phyloP scores from a whole-genome alignment of 2,888 invertebrate species.

The Meghimatium bilineatum region DNA sequence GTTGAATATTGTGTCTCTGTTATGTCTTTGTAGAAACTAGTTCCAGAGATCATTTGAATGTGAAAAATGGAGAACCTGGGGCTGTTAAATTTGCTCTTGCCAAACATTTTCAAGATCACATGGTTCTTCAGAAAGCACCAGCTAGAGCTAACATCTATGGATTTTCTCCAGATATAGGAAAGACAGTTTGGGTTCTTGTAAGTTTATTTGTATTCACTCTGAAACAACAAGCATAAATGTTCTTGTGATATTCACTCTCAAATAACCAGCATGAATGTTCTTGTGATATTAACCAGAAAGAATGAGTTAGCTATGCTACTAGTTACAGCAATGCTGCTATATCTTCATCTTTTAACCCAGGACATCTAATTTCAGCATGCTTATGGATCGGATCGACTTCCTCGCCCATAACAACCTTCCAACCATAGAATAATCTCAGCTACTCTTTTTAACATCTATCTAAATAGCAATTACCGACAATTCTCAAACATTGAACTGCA shows the following conservation, averaged over 20 bases:
- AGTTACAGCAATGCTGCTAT: too few species aligned
- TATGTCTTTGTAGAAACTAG: background rate
- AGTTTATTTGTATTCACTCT: background rate
- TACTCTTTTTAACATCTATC: too few species aligned
- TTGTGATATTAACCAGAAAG: background rate
- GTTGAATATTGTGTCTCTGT: background rate
- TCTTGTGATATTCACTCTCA: background rate
- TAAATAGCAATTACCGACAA: too few species aligned
- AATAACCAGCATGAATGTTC: background rate
- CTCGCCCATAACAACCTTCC: too few species aligned
- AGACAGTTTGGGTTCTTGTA: constrained; percentile 50
- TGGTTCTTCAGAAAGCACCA: constrained; percentile 69
- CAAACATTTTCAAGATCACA: constrained; percentile 64
- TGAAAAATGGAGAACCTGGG: background rate
- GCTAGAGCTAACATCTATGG: constrained; percentile 65
- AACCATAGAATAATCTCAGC: too few species aligned
- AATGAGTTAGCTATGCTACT: background rate
- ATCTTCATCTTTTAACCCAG: too few species aligned
- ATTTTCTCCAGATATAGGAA: constrained; percentile 56
- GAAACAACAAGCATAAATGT: background rate
- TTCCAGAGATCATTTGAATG: background rate
- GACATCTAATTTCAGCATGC: too few species aligned
- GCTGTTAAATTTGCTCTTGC: constrained; percentile 44
- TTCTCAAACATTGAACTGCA: too few species aligned
- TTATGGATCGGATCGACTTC: too few species aligned